Evolutionary conservation across 2,888 invertebrate genomes (phyloP).

Genomic region (Drosophila kokeensis): DNA sequence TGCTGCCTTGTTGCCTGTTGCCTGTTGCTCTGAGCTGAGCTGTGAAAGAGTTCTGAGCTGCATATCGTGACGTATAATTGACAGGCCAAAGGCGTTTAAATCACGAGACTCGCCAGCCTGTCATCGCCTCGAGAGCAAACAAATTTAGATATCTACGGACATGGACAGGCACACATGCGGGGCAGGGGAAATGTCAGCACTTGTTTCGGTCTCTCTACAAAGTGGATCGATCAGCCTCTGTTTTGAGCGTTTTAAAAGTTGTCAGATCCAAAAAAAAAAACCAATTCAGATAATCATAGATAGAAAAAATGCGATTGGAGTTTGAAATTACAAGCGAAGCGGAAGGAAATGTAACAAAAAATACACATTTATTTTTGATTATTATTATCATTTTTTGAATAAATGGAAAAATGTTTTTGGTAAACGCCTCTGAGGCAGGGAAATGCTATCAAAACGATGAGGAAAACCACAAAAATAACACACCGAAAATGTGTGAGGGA

Average conservation of each 20-base stretch:
- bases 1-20: not conserved
- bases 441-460: conserved; percentile 54
- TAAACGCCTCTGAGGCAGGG: conserved; percentile 12
- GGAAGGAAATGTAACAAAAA: conserved; percentile 65
- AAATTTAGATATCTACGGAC: conserved; percentile 64
- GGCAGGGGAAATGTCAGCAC: not conserved
- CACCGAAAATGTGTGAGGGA: not conserved
- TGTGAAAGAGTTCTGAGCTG: conserved; percentile 69
- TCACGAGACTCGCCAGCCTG: conserved; percentile 50
- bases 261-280: conserved; percentile 21
- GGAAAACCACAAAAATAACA: conserved; percentile 65
- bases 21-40: not conserved
- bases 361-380: not conserved
- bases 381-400: not conserved
- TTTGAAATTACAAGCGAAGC: conserved; percentile 71
- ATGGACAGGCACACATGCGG: conserved; percentile 37
- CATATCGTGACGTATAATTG: conserved; percentile 73
- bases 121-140: conserved; percentile 71
- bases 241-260: conserved; percentile 40
- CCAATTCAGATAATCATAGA: conserved; percentile 19
- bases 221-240: conserved; percentile 44
- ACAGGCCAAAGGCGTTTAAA: conserved; percentile 77
- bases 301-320: conserved; percentile 20
- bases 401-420: conserved; percentile 20
- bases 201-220: not conserved